Evolutionary conservation across 2,888 invertebrate species (phyloP).

Genomic region (Ophion ellenae): DNA sequence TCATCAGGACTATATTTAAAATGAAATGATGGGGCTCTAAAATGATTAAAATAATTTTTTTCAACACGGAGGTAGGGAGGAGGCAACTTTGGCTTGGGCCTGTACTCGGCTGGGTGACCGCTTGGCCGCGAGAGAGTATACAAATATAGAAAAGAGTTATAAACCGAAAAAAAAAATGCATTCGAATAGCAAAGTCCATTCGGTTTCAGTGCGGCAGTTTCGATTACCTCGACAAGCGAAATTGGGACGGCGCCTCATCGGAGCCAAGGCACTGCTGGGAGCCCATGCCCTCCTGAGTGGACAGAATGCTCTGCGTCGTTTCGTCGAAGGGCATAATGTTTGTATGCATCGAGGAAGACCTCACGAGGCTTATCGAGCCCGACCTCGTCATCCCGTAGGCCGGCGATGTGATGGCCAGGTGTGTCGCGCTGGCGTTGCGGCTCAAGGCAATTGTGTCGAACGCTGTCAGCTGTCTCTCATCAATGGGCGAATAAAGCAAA

Average conservation of each 20-base stretch:
- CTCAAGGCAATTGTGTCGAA: slow-evolving; percentile 65
- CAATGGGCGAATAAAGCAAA: slow-evolving; percentile 76
- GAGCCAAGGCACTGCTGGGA: slow-evolving; percentile 47
- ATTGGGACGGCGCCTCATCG: slow-evolving; percentile 75
- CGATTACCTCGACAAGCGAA: slow-evolving; percentile 75
- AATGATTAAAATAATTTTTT: slow-evolving; percentile 81
- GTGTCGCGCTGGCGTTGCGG: slow-evolving; percentile 51
- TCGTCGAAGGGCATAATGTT: slow-evolving; percentile 61
- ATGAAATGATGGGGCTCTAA: slow-evolving; percentile 87
- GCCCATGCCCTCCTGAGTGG: slow-evolving; percentile 58
- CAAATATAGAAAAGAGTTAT: no score
- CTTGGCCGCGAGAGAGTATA: no score
- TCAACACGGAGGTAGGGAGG: no score
- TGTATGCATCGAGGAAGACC: slow-evolving; percentile 61
- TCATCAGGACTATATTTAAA: slow-evolving; percentile 85
- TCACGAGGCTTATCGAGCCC: slow-evolving; percentile 57
- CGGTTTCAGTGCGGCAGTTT: background rate
- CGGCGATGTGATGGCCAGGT: slow-evolving; percentile 58
- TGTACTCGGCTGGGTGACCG: no score
- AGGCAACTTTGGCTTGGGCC: no score
- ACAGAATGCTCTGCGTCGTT: slow-evolving; percentile 72
- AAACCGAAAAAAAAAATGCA: no score
- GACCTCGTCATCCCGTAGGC: slow-evolving; percentile 25
- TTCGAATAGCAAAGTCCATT: background rate
- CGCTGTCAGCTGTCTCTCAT: slow-evolving; percentile 76